These are phyloP conservation scores for Buathra laborator DNA, from an alignment of 2,888 invertebrate genomes.

Conservation along the genomic window DNA sequence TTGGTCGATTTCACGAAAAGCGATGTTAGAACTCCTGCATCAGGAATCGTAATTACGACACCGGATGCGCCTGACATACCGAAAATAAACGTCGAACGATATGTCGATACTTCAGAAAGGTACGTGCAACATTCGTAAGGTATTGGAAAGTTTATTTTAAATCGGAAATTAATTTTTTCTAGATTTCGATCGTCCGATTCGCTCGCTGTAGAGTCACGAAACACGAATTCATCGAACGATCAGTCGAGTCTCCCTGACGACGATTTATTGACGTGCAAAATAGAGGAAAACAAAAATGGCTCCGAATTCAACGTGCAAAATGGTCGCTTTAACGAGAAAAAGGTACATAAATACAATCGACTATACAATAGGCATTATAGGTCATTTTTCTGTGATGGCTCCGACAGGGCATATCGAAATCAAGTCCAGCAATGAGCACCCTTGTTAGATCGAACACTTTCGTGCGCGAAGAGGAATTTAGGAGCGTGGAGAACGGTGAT, in stretches of 20 bases:
- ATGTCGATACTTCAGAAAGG: slow-evolving; percentile 54
- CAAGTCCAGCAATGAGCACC: slow-evolving; percentile 32
- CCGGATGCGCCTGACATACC: slow-evolving; percentile 67
- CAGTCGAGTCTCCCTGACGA: slow-evolving; percentile 27
- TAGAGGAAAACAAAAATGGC: slow-evolving; percentile 15
- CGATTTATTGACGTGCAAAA: slow-evolving; percentile 38
- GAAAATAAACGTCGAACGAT: slow-evolving; percentile 60
- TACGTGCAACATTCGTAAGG: slow-evolving; percentile 7
- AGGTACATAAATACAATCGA: slow-evolving; percentile 28
- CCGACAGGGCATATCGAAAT: slow-evolving; percentile 32
- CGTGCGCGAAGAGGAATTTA: slow-evolving; percentile 50
- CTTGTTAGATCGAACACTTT: slow-evolving; percentile 70
- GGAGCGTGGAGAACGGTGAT: slow-evolving; percentile 27
- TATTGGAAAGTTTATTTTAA: background rate
- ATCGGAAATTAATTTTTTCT: slow-evolving; percentile 1
- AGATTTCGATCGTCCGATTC: slow-evolving; percentile 60
- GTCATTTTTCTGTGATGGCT: background rate
- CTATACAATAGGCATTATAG: background rate
- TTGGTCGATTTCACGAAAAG: slow-evolving; percentile 47
- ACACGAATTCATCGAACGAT: slow-evolving; percentile 25
- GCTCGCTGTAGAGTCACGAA: slow-evolving; percentile 31
- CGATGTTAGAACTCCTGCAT: slow-evolving; percentile 64
- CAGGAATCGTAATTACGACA: slow-evolving; percentile 64
- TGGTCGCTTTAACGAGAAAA: slow-evolving; percentile 1
- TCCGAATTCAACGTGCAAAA: background rate